Percentiles rank a stretch among this genome's conserved stretches.
Conservation (phyloP, 2,888 invertebrate genomes). For the Drosophila atroscutellata region DNA sequence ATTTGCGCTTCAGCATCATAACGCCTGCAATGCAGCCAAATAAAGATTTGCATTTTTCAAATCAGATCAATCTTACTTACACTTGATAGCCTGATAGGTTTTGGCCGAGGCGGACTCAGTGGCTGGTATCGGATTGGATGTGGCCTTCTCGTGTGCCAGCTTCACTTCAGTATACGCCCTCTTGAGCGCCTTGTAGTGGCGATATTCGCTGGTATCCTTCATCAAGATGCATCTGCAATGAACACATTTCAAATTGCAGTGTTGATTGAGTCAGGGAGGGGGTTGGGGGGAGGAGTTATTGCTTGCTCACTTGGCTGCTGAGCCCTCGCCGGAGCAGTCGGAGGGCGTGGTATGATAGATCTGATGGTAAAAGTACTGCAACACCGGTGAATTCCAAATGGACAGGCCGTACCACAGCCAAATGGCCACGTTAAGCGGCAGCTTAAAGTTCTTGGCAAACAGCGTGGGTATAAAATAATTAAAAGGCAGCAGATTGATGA, state of each 20-base stretch:
- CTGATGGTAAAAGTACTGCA: constrained; percentile 85
- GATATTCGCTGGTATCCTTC: constrained; percentile 83
- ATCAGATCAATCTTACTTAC: constrained; percentile 51
- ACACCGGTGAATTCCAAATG: constrained; percentile 85
- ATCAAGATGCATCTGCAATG: constrained; percentile 82
- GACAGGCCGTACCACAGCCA: constrained; percentile 85
- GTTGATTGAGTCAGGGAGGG: neutral
- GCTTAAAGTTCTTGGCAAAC: constrained; percentile 84
- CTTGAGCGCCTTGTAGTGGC: constrained; percentile 83
- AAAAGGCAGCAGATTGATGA: constrained; percentile 84
- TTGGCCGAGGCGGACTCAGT: constrained; percentile 82
- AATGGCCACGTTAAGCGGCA: constrained; percentile 81
- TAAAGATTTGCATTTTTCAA: neutral
- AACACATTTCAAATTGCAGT: neutral
- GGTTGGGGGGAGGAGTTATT: accelerated
- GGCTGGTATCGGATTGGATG: constrained; percentile 62
- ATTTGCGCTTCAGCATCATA: constrained; percentile 84
- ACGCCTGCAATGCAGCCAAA: constrained; percentile 71
- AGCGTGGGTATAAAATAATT: constrained; percentile 84
- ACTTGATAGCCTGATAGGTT: constrained; percentile 85
- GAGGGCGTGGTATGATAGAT: constrained; percentile 83
- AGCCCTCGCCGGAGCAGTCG: constrained; percentile 84
- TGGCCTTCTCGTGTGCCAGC: constrained; percentile 81
- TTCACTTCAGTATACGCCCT: constrained; percentile 84
- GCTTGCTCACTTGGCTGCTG: constrained; percentile 81